Evolutionary conservation across 2,888 invertebrate genomes (phyloP), one percentile per base, ranked within the genome.

Genomic region (Ennomos quercinarius): DNA sequence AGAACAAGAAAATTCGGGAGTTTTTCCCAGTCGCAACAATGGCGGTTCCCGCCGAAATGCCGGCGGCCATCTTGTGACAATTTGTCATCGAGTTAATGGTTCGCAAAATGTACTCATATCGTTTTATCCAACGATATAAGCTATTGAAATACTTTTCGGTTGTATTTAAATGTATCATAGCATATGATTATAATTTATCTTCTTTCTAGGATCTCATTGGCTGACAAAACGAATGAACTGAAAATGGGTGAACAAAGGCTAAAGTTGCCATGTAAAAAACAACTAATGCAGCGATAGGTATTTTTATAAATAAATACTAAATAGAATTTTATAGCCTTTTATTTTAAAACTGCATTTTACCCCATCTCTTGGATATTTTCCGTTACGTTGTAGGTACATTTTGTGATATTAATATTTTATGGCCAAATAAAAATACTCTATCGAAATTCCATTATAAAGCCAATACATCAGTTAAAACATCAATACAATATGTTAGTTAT

Each of bases 81-180:
- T 94, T 93, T 93, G 91, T 94, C 94, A 94, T 85, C 70, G 77
- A 90, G 82, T 91, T 93, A 94, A 94, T 94, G 94, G 94, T 81
- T 89, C 91, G 93, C 90, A 86, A 94, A 94, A 93, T 93, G 83
- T 89, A 91, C 88, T 86, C 89, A 86, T 58, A 57, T 13, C 34
- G 47, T 47, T 44, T 34, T 57, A 42, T 42, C 34, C 17, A 11
- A 17, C n/a, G 42, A 27, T 9, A 27, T 47, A 38, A 11, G 11
- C 17, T 44, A 49, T 3, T n/a, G 12, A 38, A 9, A 37, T 27
- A 46, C 6, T 40, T 41, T 46, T 17, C 8, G 39, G 34, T 40
- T 40, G 36, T 46, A 27, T 27, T 27, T 27, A 27, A 27, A 27
- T 27, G 0, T 27, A 27, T 27, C 27, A 17, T 27, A 6, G 8